Evolutionary conservation across 1,140 invertebrate species (phyloP).

Genomic region (Drosophila sturtevanti): DNA sequence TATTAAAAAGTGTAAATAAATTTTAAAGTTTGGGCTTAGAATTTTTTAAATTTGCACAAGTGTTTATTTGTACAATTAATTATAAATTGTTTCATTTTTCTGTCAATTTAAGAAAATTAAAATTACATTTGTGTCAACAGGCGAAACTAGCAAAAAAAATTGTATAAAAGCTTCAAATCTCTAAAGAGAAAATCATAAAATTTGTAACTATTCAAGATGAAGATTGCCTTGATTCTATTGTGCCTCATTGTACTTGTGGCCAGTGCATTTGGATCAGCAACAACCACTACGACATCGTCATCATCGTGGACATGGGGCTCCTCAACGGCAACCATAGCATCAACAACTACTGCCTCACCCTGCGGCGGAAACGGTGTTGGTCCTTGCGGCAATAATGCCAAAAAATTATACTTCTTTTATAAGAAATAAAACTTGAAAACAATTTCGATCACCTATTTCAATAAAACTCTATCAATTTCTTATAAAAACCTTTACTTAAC

Average conservation of each 20-base stretch:
- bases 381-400: background rate
- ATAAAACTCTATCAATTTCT: background rate
- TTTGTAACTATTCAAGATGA: conserved; percentile 4
- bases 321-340: background rate
- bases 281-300: background rate
- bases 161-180: background rate
- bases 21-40: background rate
- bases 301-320: too few relatives aligned
- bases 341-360: background rate
- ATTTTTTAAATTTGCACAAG: background rate
- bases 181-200: background rate
- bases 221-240: background rate
- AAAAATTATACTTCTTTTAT: conserved; percentile 13
- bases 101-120: background rate
- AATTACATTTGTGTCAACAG: conserved; percentile 3
- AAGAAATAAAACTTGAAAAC: background rate
- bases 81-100: background rate
- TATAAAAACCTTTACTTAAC: too few relatives aligned
- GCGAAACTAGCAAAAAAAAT: background rate
- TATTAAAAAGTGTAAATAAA: too few relatives aligned
- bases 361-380: background rate
- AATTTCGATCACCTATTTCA: background rate
- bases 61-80: background rate
- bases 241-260: background rate
- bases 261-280: background rate